These are phyloP conservation scores for Steinernema hermaphroditum DNA, from an alignment of 2,888 invertebrate genomes.

Conservation along the genomic window DNA sequence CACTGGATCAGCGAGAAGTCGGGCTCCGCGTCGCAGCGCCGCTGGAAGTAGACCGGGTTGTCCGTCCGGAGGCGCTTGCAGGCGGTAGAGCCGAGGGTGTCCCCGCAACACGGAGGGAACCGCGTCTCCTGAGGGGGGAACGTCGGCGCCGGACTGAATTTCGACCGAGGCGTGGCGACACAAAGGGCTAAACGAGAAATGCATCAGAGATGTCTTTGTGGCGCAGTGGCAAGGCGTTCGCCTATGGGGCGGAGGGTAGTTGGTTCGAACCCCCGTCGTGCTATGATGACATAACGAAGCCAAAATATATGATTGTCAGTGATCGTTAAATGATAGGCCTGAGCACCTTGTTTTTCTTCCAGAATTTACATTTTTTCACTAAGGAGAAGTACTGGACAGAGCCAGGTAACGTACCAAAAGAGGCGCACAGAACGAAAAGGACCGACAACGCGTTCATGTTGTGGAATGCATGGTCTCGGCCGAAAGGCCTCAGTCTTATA, in stretches of 20 bases:
- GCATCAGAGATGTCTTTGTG: background rate
- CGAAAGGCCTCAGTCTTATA: constrained; percentile 10
- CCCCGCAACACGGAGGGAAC: constrained; percentile 39
- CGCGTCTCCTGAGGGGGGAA: constrained; percentile 6
- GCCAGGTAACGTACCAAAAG: background rate
- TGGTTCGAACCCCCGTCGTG: constrained; percentile 6
- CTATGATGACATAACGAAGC: background rate
- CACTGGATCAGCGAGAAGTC: constrained; percentile 62
- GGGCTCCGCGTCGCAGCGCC: constrained; percentile 45
- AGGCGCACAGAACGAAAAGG: background rate
- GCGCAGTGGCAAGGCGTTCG: background rate
- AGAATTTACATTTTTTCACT: background rate
- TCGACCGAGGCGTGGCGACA: background rate
- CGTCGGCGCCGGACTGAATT: background rate
- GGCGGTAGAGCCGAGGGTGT: constrained; percentile 41
- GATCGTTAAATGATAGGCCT: constrained; percentile 31
- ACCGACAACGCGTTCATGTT: constrained; percentile 15
- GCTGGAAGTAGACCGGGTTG: constrained; percentile 49
- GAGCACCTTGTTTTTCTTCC: constrained; percentile 9
- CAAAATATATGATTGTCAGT: constrained; percentile 13
- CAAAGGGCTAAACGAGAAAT: constrained; percentile 9
- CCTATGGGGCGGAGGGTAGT: background rate
- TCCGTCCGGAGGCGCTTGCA: constrained; percentile 51
- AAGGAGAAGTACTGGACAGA: background rate
- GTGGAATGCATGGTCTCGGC: constrained; percentile 12